These are phyloP conservation scores for Trinorchestia longiramus DNA, from an alignment of 1,140 invertebrate species.

Conservation along the genomic window DNA sequence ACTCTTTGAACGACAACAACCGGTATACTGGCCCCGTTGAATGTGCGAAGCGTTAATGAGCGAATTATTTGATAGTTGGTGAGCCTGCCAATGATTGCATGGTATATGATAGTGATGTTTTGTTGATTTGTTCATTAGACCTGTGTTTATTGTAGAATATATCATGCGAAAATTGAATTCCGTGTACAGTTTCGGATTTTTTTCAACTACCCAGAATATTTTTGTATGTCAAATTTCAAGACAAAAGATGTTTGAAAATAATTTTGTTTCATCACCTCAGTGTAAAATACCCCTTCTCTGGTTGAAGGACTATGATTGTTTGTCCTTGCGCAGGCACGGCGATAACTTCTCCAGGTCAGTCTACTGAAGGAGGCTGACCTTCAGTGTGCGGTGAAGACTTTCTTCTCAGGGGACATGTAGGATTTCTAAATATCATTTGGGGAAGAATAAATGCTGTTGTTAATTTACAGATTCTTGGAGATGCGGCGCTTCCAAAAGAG, in stretches of 20 bases:
- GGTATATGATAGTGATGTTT: background rate
- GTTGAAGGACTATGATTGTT: no score
- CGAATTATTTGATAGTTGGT: background rate
- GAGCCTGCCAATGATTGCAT: background rate
- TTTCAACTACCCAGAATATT: background rate
- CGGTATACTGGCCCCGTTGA: background rate
- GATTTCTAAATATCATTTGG: no score
- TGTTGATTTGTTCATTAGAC: background rate
- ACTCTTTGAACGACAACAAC: background rate
- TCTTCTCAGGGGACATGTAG: no score
- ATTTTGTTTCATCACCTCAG: no score
- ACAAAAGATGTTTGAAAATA: background rate
- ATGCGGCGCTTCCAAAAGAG: no score
- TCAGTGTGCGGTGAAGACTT: no score
- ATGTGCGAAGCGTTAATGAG: background rate
- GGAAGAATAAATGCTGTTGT: no score
- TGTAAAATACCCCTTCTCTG: no score
- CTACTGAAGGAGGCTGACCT: no score
- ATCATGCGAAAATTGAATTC: background rate
- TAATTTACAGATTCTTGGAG: no score
- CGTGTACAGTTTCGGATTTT: background rate
- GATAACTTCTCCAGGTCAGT: no score
- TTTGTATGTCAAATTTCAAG: background rate
- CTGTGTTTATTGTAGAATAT: background rate
- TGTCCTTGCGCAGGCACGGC: no score